phyloP scores from a whole-genome alignment of 1,140 invertebrate species.

The Hermetia illucens region DNA sequence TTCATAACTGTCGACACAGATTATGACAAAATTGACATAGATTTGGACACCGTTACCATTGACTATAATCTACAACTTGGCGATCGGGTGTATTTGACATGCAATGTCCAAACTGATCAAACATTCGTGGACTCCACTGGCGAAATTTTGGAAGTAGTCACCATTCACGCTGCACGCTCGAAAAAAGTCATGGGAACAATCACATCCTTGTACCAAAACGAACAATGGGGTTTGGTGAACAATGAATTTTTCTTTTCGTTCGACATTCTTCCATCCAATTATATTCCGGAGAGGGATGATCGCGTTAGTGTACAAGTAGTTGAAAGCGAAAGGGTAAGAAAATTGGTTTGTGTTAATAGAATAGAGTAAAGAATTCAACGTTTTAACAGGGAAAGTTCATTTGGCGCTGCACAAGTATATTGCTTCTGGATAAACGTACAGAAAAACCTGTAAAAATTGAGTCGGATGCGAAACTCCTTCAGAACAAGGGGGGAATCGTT shows the following conservation, averaged over 20 bases:
- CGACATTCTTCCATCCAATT: conserved; percentile 9
- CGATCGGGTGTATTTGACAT: conserved; percentile 16
- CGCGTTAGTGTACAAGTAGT: conserved; percentile 17
- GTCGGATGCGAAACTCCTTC: conserved; percentile 31
- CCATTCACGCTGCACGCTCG: conserved; percentile 13
- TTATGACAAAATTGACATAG: conserved; percentile 34
- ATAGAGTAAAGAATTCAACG: neutral
- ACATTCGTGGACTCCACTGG: conserved; percentile 16
- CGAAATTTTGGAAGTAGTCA: conserved; percentile 17
- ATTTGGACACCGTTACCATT: conserved; percentile 36
- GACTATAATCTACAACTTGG: conserved; percentile 30
- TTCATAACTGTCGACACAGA: conserved; percentile 33
- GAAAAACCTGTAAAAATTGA: neutral
- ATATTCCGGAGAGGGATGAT: conserved; percentile 15
- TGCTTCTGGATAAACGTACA: conserved; percentile 11
- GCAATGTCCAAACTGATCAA: conserved; percentile 18
- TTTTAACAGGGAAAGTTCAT: conserved; percentile 11
- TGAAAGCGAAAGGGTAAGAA: conserved; percentile 19
- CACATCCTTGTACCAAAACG: conserved; percentile 9
- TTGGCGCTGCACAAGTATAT: conserved; percentile 18
- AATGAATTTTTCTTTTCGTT: conserved; percentile 11
- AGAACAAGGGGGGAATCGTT: conserved; percentile 29
- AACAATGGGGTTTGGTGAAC: conserved; percentile 11
- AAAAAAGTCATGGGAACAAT: conserved; percentile 11
- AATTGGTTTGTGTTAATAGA: neutral